Evolutionary conservation across 2,888 invertebrate species (phyloP).

Genomic region (Acanthacorydalis orientalis): DNA sequence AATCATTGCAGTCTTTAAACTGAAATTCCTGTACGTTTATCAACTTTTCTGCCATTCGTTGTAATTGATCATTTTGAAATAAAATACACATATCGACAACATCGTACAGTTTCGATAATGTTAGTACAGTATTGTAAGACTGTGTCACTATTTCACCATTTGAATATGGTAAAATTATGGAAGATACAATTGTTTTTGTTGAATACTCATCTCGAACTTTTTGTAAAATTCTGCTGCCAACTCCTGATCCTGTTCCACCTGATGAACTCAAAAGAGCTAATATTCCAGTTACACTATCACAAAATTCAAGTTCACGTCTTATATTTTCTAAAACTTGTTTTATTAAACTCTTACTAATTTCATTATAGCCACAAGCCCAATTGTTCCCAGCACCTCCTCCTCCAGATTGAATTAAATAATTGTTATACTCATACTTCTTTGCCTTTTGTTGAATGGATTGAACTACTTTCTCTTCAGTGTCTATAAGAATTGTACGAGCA

Average conservation of each 20-base stretch:
- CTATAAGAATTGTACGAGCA: conserved; percentile 29
- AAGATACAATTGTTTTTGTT: conserved; percentile 25
- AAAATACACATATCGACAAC: conserved; percentile 24
- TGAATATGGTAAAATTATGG: conserved; percentile 28
- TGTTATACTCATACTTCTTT: conserved; percentile 24
- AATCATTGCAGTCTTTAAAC: conserved; percentile 27
- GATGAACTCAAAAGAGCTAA: conserved; percentile 29
- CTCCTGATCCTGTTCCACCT: conserved; percentile 36
- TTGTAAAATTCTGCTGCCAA: conserved; percentile 28
- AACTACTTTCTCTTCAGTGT: conserved; percentile 31
- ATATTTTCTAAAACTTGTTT: conserved; percentile 22
- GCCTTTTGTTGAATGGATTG: conserved; percentile 16
- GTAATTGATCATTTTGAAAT: conserved; percentile 31
- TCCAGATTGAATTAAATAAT: conserved; percentile 22
- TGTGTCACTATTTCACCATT: conserved; percentile 33
- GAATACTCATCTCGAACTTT: conserved; percentile 26
- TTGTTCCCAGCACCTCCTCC: conserved; percentile 34
- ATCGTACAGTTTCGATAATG: conserved; percentile 27
- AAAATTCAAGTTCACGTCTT: conserved; percentile 26
- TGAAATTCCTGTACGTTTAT: conserved; percentile 18
- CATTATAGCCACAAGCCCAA: conserved; percentile 32
- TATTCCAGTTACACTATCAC: conserved; percentile 26
- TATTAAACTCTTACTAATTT: conserved; percentile 23
- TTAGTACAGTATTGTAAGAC: conserved; percentile 32
- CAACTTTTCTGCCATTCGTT: conserved; percentile 22